Base-by-base conservation (phyloP, 2,888 invertebrate genomes). In the Drosophila setosimentum region DNA sequence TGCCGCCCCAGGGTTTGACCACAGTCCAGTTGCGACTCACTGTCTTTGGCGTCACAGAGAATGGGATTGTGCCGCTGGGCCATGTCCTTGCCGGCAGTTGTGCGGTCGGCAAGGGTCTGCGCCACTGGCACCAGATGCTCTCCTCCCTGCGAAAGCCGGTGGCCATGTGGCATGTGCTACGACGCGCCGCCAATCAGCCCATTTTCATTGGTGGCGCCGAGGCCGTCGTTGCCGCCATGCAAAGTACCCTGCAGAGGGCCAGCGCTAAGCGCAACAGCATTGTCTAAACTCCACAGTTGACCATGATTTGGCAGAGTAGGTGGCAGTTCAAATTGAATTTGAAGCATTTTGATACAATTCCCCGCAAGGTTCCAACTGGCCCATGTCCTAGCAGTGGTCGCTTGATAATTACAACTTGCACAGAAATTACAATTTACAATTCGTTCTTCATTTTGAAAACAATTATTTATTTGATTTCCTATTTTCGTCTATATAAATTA, bases 51-150 rank as follows among this genome's bases (percentile, higher is more conserved):
- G 84, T 87, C 21, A 86, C 87, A 33, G 87, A 88, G 21, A 49
- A 35, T 1, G 93, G 94, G 7, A 94, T 95, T 18, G 94, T 94
- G 81, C 95, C 96, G n/a, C 94, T 97, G 70, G 97, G 97, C 24
- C 97, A 97, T 92, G 95, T 97, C 62, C 96, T 97, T 73, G 95
- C 97, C 21, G 97, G 97, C 30, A 95, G 96, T 45, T 95, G 95
- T 86, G 95, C 96, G 18, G 94, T 95, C 45, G 97, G 97, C 65
- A 93, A 96, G 88, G 95, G 96, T 2, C 91, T 96, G 60, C 95
- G 95, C 30, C 97, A 97, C 90, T 97, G 97, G 97, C 96, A 96
- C 91, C 97, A 97, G 93, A 97, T 97, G 97, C 94, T 97, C 91
- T 94, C 96, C 40, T 96, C 96, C 24, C 94, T 96, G 53, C 94